These are phyloP conservation scores for Hymenopus coronatus DNA, from an alignment of 2,888 invertebrate species.

Conservation along the genomic window DNA sequence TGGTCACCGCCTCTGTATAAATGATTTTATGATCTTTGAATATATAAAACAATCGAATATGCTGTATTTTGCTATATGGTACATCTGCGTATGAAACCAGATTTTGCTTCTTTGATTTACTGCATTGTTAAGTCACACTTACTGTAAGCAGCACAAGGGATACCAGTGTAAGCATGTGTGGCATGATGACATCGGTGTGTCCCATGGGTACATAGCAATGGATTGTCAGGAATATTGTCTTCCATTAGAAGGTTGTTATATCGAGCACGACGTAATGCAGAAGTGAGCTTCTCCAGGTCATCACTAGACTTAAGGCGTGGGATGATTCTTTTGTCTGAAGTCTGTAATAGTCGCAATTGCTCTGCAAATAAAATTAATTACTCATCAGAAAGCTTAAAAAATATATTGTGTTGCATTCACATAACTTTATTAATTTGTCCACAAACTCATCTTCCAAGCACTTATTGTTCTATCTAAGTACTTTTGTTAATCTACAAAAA, in stretches of 20 bases:
- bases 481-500: no score
- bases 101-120: no score
- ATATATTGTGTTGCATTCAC: no score
- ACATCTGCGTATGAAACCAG: no score
- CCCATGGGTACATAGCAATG: constrained; percentile 78
- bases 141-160: constrained; percentile 86
- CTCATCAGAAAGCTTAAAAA: no score
- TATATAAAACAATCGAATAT: no score
- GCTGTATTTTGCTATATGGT: no score
- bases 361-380: constrained; percentile 44
- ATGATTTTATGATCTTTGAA: no score
- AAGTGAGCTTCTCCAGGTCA: constrained; percentile 44
- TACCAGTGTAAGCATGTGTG: constrained; percentile 85
- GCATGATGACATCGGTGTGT: constrained; percentile 90
- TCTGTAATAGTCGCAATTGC: constrained; percentile 62
- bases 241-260: constrained; percentile 41
- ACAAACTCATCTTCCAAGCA: no score
- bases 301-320: constrained; percentile 44
- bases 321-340: constrained; percentile 39
- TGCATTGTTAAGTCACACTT: constrained; percentile 46
- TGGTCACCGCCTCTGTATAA: no score
- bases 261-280: constrained; percentile 40
- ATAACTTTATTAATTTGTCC: no score
- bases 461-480: no score
- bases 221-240: constrained; percentile 56